These are phyloP conservation scores for Pitta sordida DNA, from an alignment of 2,113 vertebrate species.

Conservation along the genomic window DNA sequence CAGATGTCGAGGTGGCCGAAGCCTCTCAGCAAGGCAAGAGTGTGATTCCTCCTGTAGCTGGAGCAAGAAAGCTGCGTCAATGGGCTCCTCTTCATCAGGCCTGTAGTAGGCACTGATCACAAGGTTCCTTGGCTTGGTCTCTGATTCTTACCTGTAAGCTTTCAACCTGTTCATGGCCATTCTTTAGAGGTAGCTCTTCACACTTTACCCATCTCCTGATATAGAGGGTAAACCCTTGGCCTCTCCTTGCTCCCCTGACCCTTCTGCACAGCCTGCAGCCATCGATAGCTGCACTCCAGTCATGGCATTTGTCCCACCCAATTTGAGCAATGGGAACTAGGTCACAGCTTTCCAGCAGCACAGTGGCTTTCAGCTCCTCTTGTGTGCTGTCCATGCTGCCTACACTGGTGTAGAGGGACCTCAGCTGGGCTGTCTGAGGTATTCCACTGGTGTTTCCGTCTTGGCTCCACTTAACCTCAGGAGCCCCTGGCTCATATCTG, in stretches of 20 bases:
- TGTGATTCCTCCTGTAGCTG: not conserved
- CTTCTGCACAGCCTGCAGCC: not conserved
- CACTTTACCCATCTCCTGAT: not conserved
- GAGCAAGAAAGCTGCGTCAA: not conserved
- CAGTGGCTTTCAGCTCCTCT: not conserved
- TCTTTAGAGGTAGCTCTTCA: not conserved
- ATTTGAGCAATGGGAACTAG: not conserved
- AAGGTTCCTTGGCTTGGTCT: not conserved
- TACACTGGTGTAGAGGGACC: not conserved
- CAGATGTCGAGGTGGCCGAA: not conserved
- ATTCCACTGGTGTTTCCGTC: not conserved
- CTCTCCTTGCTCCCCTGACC: not conserved
- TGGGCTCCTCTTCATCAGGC: not conserved
- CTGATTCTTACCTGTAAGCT: not conserved
- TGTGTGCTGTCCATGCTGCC: not conserved
- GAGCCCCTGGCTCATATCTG: not conserved
- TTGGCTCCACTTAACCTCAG: not conserved
- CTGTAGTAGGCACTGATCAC: not conserved
- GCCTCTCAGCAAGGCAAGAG: no score
- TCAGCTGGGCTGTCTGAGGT: not conserved
- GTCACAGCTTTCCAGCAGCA: not conserved
- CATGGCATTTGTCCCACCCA: not conserved
- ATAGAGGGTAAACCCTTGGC: no score
- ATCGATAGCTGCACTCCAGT: not conserved
- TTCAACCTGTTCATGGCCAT: not conserved